A percentile compares a stretch with the other conserved stretches of the same genome.
Evolutionary conservation across 2,797 vertebrate genomes (phyloP).

Genomic region (Oryzias sinensis): DNA sequence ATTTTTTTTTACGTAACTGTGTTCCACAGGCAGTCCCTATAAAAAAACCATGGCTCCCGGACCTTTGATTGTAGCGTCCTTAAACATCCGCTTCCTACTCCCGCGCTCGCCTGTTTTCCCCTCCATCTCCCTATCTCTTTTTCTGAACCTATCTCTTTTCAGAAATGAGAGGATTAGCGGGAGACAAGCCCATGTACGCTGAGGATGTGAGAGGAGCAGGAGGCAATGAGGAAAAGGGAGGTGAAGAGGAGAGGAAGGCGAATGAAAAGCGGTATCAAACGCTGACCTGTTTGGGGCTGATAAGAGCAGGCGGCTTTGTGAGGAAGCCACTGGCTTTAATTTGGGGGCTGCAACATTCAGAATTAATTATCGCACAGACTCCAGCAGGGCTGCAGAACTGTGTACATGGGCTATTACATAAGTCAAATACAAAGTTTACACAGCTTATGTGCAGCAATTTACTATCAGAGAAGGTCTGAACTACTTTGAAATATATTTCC

Average conservation of each 20-base stretch:
- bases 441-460: constrained; percentile 57
- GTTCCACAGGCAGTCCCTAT: constrained; percentile 46
- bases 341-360: constrained; percentile 75
- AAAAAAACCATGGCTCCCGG: constrained; percentile 50
- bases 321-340: constrained; percentile 77
- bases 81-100: constrained; percentile 17
- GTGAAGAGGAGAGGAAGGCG: constrained; percentile 62
- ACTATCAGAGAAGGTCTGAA: constrained; percentile 37
- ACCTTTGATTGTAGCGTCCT: constrained; percentile 53
- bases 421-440: constrained; percentile 62
- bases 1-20: constrained; percentile 26
- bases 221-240: constrained; percentile 54
- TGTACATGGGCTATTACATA: constrained; percentile 62
- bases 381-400: constrained; percentile 62
- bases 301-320: constrained; percentile 75
- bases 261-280: constrained; percentile 76
- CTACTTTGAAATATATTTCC: constrained; percentile 39
- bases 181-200: constrained; percentile 74
- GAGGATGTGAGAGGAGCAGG: constrained; percentile 62
- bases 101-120: not conserved
- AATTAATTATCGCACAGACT: constrained; percentile 78
- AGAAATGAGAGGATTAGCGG: constrained; percentile 77
- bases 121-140: constrained; percentile 18
- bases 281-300: constrained; percentile 83
- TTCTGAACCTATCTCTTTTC: constrained; percentile 66